phyloP scores from a whole-genome alignment of 1,140 invertebrate genomes.

The Penaeus chinensis region DNA sequence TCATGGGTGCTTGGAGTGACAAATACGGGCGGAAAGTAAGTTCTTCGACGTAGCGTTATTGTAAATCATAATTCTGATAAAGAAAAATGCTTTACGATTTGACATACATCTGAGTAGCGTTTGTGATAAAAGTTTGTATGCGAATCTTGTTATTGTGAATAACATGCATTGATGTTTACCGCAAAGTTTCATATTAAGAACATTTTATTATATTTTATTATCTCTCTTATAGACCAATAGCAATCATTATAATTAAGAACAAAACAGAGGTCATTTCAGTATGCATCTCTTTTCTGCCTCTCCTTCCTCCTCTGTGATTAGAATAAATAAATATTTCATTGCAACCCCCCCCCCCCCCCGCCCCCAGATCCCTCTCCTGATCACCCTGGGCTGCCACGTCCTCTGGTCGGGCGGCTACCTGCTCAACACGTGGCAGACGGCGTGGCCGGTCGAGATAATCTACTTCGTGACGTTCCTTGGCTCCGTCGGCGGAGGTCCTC shows the following conservation, averaged over 20 bases:
- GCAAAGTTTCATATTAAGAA: neutral
- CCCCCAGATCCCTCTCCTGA: conserved; percentile 47
- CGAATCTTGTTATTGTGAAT: neutral
- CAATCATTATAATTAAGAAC: too few relatives aligned
- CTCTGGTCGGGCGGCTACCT: conserved; percentile 47
- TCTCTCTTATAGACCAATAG: too few relatives aligned
- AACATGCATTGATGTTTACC: too few relatives aligned
- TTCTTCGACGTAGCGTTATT: neutral
- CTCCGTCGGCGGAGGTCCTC: conserved; percentile 41
- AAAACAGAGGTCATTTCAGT: neutral
- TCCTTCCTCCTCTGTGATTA: too few relatives aligned
- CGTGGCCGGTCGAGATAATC: conserved; percentile 45
- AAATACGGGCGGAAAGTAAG: conserved; percentile 54
- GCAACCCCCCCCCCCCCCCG: neutral
- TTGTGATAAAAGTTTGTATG: neutral
- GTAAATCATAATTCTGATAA: neutral
- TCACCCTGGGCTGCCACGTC: conserved; percentile 36
- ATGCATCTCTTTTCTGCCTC: neutral
- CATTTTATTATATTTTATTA: too few relatives aligned
- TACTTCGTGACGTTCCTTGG: conserved; percentile 48
- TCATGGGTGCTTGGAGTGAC: conserved; percentile 57
- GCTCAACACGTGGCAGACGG: conserved; percentile 24
- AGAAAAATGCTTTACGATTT: neutral
- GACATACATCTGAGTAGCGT: neutral
- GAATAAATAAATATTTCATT: too few relatives aligned